A percentile compares a stretch with the other conserved stretches of the same genome.
These are phyloP conservation scores for Plagodis pulveraria DNA, from an alignment of 2,888 invertebrate species.

Conservation along the genomic window DNA sequence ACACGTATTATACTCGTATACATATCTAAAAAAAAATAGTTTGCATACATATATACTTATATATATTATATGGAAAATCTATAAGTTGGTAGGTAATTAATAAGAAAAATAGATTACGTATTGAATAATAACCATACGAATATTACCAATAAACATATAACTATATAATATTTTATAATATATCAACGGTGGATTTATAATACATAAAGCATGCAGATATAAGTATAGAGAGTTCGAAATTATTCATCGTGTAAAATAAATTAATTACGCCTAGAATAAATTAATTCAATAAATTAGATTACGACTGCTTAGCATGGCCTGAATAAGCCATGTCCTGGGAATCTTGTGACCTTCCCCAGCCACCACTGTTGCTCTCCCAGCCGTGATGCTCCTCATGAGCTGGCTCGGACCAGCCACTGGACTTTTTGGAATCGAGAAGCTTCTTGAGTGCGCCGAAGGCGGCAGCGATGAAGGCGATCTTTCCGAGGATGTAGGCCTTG, in stretches of 20 bases:
- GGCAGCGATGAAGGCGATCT: constrained; percentile 92
- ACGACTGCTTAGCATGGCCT: constrained; percentile 82
- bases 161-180: not conserved
- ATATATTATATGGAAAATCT: not conserved
- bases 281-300: constrained; percentile 49
- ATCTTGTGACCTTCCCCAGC: constrained; percentile 88
- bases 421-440: constrained; percentile 89
- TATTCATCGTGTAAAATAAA: constrained; percentile 44
- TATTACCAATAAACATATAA: too few species aligned
- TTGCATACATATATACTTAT: not conserved
- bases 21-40: constrained; percentile 1
- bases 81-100: not conserved
- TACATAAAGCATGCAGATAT: constrained; percentile 21
- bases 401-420: constrained; percentile 90
- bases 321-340: constrained; percentile 89
- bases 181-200: constrained; percentile 57
- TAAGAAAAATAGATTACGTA: not conserved
- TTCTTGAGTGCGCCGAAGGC: constrained; percentile 88
- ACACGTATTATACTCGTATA: not conserved
- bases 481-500: constrained; percentile 93
- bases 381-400: constrained; percentile 85
- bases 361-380: constrained; percentile 77
- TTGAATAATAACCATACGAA: too few species aligned
- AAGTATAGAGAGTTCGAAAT: constrained; percentile 39
- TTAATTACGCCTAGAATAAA: constrained; percentile 52